Evolutionary conservation across 1,140 invertebrate species (phyloP), one percentile per base, ranked within the genome.

Genomic region (Hirudo medicinalis): DNA sequence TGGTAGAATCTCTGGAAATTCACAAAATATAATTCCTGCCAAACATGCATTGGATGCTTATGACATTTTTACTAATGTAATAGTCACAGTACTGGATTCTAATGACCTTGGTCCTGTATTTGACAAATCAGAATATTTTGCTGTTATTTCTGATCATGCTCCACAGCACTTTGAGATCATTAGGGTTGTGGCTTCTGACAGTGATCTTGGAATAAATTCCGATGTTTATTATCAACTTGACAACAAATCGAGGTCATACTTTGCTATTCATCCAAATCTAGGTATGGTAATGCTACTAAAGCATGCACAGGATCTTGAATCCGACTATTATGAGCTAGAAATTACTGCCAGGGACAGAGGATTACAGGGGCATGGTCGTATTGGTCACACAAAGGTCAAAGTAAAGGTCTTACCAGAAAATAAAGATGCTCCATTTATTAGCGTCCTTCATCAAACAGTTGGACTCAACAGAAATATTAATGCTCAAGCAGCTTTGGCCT

Each of bases 21-120:
- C 43, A 15, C 43, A 49, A 49, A 49, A 49, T 49, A 11, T 49
- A 49, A 17, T 17, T 49, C 15, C 15, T 8, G 43, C 43, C 43
- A 68, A 73, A 79, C 84, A 66, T 78, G 87, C 43, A 49, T 49
- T 17, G 11, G 43, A 11, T 49, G 11, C 13, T 49, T 49, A 15
- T 49, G 43, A 49, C 43, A 13, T 17, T 49, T 49, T 49, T 49
- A 49, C 43, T 9, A 49, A 11, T 13, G 43, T 49, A 49, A 49
- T 49, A 49, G 87, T 96, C n/a, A 87, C 85, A 67, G 87, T 97
- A 15, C 82, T 90, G 53, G 93, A 96, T 82, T 88, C 88, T 22
- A 96, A 96, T 82, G 94, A 96, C 82, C 85, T 96, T 53, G 91
- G 88, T 80, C 94, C 94, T 8, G 81, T 95, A 3, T 97, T 97